Evolutionary conservation across 2,797 vertebrate genomes (phyloP).

Genomic region (Falco columbarius): DNA sequence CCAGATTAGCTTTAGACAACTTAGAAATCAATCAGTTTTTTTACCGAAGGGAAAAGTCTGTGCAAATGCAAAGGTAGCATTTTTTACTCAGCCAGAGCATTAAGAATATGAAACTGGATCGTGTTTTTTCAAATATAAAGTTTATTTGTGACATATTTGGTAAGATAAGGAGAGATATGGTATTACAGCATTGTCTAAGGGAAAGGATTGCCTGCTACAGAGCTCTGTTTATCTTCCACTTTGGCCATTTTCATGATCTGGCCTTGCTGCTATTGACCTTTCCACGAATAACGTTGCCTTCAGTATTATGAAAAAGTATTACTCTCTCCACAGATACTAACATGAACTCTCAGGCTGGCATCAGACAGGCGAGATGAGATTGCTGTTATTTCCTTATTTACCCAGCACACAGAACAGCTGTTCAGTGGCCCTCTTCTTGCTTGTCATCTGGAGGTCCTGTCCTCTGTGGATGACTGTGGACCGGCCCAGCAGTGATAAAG

Average conservation of each 20-base stretch:
- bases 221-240: not conserved
- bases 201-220: not conserved
- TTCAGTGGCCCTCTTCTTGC: not conserved
- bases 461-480: not conserved
- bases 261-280: not conserved
- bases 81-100: not conserved
- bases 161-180: not conserved
- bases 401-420: not conserved
- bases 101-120: not conserved
- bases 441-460: not conserved
- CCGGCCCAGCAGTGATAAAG: not conserved
- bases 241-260: not conserved
- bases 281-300: not conserved
- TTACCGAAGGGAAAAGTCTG: not conserved
- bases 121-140: not conserved
- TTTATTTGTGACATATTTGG: not conserved
- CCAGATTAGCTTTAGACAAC: not conserved
- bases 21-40: not conserved
- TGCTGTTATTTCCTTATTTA: not conserved
- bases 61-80: not conserved
- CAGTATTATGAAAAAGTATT: not conserved
- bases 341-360: too few relatives aligned
- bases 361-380: not conserved
- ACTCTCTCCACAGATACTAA: not conserved
- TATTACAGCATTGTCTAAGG: not conserved